phyloP scores from a whole-genome alignment of 1,140 invertebrate genomes.

The Drosophila willistoni region DNA sequence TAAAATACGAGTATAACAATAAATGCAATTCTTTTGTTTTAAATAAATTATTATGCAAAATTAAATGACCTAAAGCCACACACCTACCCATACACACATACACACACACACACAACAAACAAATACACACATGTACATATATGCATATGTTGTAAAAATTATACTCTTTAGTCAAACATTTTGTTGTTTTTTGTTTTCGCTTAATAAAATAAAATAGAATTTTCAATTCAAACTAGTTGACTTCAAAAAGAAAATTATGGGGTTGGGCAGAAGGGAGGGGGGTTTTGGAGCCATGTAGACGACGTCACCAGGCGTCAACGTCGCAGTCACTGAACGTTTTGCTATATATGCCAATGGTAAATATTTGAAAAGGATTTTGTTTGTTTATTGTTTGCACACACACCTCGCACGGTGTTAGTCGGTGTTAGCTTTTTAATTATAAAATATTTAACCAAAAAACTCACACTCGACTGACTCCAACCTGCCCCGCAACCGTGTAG shows the following conservation, averaged over 20 bases:
- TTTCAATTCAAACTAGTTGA: constrained; percentile 58
- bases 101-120: constrained; percentile 27
- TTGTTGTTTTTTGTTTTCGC: constrained; percentile 25
- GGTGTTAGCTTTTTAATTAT: constrained; percentile 83
- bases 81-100: constrained; percentile 36
- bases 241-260: constrained; percentile 11
- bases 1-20: constrained; percentile 65
- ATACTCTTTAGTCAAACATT: constrained; percentile 10
- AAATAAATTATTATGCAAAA: constrained; percentile 82
- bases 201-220: constrained; percentile 69
- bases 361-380: constrained; percentile 83
- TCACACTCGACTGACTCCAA: constrained; percentile 69
- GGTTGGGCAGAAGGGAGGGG: constrained; percentile 1
- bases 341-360: constrained; percentile 81
- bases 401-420: constrained; percentile 81
- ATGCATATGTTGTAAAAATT: constrained; percentile 13
- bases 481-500: background rate
- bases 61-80: constrained; percentile 78
- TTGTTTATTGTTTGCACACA: constrained; percentile 83
- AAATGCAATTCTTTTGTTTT: constrained; percentile 61
- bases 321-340: constrained; percentile 45
- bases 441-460: constrained; percentile 83
- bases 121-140: background rate
- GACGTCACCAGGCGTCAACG: constrained; percentile 32
- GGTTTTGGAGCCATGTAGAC: constrained; percentile 15